Conservation (phyloP, 2,113 vertebrate genomes). For the Ochotona curzoniae region DNA sequence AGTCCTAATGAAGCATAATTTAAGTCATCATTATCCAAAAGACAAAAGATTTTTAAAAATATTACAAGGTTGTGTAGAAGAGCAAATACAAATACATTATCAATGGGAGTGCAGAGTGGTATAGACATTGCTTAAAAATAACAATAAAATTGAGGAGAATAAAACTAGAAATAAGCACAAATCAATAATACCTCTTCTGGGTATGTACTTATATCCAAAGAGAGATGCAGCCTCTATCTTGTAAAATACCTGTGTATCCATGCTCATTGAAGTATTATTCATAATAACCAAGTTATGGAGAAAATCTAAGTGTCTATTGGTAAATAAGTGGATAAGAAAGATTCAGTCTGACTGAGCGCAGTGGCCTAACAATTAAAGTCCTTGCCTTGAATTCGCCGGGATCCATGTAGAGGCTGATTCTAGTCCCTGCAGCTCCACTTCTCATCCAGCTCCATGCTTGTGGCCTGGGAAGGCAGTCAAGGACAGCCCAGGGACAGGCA, state of each 20-base stretch:
- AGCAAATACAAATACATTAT: background rate
- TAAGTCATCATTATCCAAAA: background rate
- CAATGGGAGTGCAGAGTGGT: background rate
- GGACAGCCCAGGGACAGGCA: no score
- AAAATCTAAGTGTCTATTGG: background rate
- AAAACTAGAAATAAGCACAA: background rate
- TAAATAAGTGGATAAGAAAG: no score
- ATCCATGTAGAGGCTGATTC: no score
- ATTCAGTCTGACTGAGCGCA: no score
- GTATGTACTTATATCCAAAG: background rate
- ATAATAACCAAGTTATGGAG: background rate
- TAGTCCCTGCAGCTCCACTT: no score
- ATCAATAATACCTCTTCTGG: no score
- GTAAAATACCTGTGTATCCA: background rate
- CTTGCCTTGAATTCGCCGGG: no score
- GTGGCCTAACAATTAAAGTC: no score
- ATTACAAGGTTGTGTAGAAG: background rate
- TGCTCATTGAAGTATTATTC: background rate
- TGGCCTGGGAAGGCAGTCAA: no score
- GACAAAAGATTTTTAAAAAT: background rate
- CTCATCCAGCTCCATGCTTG: no score
- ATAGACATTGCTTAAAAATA: background rate
- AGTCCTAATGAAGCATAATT: background rate
- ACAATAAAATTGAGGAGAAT: background rate
- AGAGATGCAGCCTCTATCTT: background rate